Evolutionary conservation across 2,888 invertebrate species (phyloP), one percentile per base, ranked within the genome.

Genomic region (Bugulina stolonifera): DNA sequence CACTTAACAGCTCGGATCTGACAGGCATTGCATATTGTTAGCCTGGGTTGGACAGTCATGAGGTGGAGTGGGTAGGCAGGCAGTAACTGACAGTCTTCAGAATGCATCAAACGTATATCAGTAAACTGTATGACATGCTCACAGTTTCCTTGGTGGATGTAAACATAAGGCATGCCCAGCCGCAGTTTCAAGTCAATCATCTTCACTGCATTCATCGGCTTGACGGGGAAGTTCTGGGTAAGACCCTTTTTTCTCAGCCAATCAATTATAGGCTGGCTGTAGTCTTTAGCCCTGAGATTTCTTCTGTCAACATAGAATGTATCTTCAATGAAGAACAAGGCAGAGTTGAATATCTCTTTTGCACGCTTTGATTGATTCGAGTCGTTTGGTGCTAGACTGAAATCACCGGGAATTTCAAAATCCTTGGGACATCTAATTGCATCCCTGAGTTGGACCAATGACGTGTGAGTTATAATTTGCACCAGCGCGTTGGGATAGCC

Each of bases 111-210:
- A 87, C 88, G 90, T 0, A 91, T 86, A 81, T 93, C 91, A 0
- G 90, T 90, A 82, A 96, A 90, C 0, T 90, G 87, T 79, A 96
- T 87, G 1, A 94, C 82, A 84, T 97, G 97, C 84, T 97, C 95
- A 85, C 96, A 97, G 80, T 90, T 88, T 10, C 93, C 95, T 83
- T 93, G 93, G 86, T 97, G 97, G 74, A 91, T 88, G 86, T 92
- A 97, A 0, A 97, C 88, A 87, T 90, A 90, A 0, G 91, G 91
- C 79, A 89, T 88, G 0, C 91, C 91, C 18, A 84, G 75, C 71
- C 78, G 74, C 0, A 84, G 52, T 18, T 73, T 78, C 29, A 84
- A 76, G 73, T 83, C 82, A 71, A 76, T 74, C 73, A 84, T 81
- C 22, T 74, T 77, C 0, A 77, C 76, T 2, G 77, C 75, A 57